Percentiles rank a stretch among this genome's conserved stretches.
These are phyloP conservation scores for Cydia amplana DNA, from an alignment of 1,140 invertebrate genomes.

Conservation along the genomic window DNA sequence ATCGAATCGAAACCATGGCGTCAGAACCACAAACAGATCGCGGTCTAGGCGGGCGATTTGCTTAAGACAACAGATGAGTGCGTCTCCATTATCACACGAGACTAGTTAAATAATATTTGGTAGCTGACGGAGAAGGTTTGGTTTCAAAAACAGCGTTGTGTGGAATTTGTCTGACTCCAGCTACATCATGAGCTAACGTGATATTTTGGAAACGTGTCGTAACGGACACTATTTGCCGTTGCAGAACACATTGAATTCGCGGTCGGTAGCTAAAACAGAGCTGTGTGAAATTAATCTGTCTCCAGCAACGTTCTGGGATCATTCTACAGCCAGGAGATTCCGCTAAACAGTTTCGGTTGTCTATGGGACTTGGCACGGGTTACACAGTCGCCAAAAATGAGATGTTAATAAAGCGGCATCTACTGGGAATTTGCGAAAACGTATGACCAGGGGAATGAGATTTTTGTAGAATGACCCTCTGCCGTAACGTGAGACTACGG, in stretches of 20 bases:
- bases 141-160: too few species aligned
- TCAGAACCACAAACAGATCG: slow-evolving; percentile 34
- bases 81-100: slow-evolving; percentile 34
- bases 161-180: too few species aligned
- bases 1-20: slow-evolving; percentile 40
- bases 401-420: too few species aligned
- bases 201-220: background rate
- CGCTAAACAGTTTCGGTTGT: too few species aligned
- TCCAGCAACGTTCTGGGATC: background rate
- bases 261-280: background rate
- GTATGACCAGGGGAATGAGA: too few species aligned
- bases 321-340: too few species aligned
- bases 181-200: background rate
- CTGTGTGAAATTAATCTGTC: background rate
- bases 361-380: too few species aligned
- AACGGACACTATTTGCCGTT: background rate
- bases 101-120: background rate
- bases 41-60: slow-evolving; percentile 50
- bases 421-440: too few species aligned
- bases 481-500: too few species aligned
- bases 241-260: background rate
- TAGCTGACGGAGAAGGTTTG: background rate
- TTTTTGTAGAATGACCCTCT: too few species aligned
- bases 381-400: too few species aligned
- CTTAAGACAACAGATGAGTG: slow-evolving; percentile 44